phyloP scores from a whole-genome alignment of 2,797 vertebrate genomes.

The Acanthopagrus latus region DNA sequence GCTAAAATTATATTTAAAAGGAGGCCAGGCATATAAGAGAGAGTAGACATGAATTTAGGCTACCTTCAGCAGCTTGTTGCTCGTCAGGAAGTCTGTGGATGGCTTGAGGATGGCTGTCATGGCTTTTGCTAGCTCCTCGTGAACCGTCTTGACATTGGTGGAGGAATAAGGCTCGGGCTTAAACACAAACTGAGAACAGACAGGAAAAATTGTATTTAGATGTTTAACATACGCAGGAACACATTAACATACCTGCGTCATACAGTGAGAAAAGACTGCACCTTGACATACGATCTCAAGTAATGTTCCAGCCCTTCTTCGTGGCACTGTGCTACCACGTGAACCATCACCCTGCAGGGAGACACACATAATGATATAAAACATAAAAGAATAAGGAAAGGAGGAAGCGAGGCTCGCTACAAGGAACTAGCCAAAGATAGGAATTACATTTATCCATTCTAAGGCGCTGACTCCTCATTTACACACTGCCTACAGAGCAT shows the following conservation, averaged over 20 bases:
- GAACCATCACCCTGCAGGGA: constrained; percentile 93
- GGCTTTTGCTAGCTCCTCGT: constrained; percentile 96
- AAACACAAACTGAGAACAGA: constrained; percentile 90
- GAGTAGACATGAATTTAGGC: background rate
- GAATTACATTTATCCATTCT: constrained; percentile 10
- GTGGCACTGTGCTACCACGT: constrained; percentile 97
- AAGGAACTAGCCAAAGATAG: background rate
- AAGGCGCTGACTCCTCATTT: constrained; percentile 30
- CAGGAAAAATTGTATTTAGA: accelerated
- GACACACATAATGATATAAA: background rate
- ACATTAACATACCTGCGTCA: background rate
- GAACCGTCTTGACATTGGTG: constrained; percentile 88
- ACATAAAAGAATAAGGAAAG: background rate
- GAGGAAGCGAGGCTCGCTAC: background rate
- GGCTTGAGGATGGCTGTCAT: constrained; percentile 98
- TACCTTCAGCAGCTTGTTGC: constrained; percentile 99
- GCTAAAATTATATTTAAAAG: background rate
- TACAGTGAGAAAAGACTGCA: constrained; percentile 56
- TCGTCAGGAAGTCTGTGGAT: constrained; percentile 96
- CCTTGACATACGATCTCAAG: constrained; percentile 97
- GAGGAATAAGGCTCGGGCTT: constrained; percentile 90
- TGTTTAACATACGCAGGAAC: background rate
- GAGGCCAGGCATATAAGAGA: too few relatives aligned
- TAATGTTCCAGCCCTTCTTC: constrained; percentile 97
- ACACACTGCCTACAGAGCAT: constrained; percentile 40